A percentile compares a stretch with the other conserved stretches of the same genome.
Conservation (phyloP, 2,888 invertebrate species). For the Panorpa germanica region DNA sequence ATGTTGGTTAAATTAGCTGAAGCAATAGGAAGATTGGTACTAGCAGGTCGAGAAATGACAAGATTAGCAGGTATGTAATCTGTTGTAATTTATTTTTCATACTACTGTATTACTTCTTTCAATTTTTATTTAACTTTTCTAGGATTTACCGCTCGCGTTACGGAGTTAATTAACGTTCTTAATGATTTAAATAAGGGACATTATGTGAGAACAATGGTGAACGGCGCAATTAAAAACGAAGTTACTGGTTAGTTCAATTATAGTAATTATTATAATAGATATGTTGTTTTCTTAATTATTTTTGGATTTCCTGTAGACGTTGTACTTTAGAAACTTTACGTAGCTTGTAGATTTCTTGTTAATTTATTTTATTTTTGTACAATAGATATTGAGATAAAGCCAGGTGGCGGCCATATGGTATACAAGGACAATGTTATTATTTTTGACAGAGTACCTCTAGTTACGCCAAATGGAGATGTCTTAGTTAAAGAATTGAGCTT, state of each 20-base stretch:
- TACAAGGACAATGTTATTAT: constrained; percentile 77
- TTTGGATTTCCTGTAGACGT: too few relatives aligned
- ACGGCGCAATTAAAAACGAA: constrained; percentile 19
- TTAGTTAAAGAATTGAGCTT: constrained; percentile 76
- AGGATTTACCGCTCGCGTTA: constrained; percentile 75
- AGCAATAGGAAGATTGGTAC: constrained; percentile 85
- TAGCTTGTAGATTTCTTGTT: too few relatives aligned
- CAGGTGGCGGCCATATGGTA: constrained; percentile 62
- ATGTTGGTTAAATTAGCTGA: constrained; percentile 94
- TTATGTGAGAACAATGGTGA: constrained; percentile 39
- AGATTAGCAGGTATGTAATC: constrained; percentile 53
- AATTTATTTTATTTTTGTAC: too few relatives aligned
- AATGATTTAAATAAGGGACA: constrained; percentile 64
- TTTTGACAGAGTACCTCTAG: constrained; percentile 84
- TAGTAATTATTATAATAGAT: not conserved
- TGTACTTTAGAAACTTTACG: too few relatives aligned
- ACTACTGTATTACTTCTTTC: not conserved
- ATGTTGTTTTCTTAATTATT: constrained; percentile 2
- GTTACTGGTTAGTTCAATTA: not conserved
- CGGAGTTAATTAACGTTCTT: constrained; percentile 70
- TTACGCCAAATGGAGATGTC: constrained; percentile 95
- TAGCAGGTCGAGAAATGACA: constrained; percentile 90
- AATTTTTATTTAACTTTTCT: constrained; percentile 4
- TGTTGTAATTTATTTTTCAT: not conserved
- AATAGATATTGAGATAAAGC: constrained; percentile 28